Evolutionary conservation across 2,888 invertebrate species (phyloP), one percentile per base, ranked within the genome.

Genomic region (Netelia virgata): DNA sequence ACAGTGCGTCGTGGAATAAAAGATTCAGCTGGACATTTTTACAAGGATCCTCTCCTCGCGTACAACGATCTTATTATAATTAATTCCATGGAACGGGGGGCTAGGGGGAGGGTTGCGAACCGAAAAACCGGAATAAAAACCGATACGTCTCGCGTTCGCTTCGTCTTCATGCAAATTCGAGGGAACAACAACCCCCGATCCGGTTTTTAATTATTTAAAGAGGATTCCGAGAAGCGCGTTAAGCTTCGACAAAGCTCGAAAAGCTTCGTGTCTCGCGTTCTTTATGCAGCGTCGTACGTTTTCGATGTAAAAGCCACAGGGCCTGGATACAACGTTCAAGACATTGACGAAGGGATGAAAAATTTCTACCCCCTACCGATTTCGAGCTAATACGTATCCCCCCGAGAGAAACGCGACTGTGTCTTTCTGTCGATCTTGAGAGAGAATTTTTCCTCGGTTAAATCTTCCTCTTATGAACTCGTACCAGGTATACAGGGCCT

Each of bases 141-240:
- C n/a, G 18, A 57, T 57, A 57, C 18, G 16, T 57, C 36, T n/a
- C 53, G 16, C 16, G 57, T 57, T 9, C 57, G 16, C 1, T 57
- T 57, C 57, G 9, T 57, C 57, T 18, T 18, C 18, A 57, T 10
- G 57, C 10, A 18, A 47, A 50, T 63, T 47, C 1, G 23, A 73
- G 18, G 47, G 63, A 55, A 77, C 57, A 74, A 84, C 55, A 64
- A 70, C 66, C 41, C 9, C 20, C 36, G 23, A 50, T 74, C 82
- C 82, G 68, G 74, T 84, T 79, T 66, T 66, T 82, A 79, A 84
- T 84, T 82, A 72, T 81, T 81, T 77, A 36, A 64, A 84, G 73
- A 74, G 77, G 81, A 77, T 77, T 77, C 50, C 50, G 11, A 61
- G 55, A 63, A 57, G 47, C 59, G 20, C 23, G 43, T 16, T 50